Percentiles rank a stretch among this genome's conserved stretches.
Evolutionary conservation across 1,140 invertebrate species (phyloP).

Genomic region (Ptiloglossa arizonensis): DNA sequence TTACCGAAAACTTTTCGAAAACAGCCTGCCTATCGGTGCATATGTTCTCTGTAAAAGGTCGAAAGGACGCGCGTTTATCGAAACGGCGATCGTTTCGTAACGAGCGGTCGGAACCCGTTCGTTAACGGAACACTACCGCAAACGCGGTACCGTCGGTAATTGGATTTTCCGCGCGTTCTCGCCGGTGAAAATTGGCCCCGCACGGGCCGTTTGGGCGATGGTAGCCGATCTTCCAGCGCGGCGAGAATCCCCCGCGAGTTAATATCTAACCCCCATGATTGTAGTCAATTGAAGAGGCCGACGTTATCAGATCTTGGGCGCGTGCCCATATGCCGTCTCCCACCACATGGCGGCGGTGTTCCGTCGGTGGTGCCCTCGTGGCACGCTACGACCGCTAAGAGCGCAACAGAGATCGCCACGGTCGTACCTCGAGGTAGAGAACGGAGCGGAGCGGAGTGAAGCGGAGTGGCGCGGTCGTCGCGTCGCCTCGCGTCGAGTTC

Average conservation of each 20-base stretch:
- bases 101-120: neutral
- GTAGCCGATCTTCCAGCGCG: conserved; percentile 3
- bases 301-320: conserved; percentile 76
- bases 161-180: conserved; percentile 60
- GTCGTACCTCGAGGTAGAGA: conserved; percentile 17
- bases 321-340: conserved; percentile 78
- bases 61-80: no score
- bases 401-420: conserved; percentile 20
- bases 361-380: conserved; percentile 44
- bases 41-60: no score
- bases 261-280: conserved; percentile 74
- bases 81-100: neutral
- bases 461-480: conserved; percentile 21
- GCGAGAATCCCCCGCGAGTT: conserved; percentile 58
- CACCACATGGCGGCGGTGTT: conserved; percentile 65
- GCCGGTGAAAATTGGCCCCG: conserved; percentile 68
- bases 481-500: no score
- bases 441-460: neutral
- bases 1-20: no score
- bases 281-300: conserved; percentile 75
- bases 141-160: neutral
- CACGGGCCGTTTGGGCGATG: neutral
- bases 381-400: conserved; percentile 29
- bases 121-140: neutral
- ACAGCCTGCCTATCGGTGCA: no score